These are phyloP conservation scores for Lasioglossum calceatum DNA, from an alignment of 2,888 invertebrate species.

Conservation along the genomic window DNA sequence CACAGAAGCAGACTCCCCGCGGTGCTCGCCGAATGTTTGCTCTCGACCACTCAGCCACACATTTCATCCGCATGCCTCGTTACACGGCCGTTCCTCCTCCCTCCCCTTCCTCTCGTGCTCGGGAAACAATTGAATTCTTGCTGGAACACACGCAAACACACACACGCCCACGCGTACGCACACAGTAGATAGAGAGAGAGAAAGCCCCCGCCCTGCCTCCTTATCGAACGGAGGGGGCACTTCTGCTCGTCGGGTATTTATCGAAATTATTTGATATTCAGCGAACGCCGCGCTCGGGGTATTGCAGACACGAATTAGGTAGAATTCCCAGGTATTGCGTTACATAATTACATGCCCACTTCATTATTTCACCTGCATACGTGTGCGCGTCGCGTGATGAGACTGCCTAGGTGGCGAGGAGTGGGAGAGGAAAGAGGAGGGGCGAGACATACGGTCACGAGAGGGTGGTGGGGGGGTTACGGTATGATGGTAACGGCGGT, in stretches of 20 bases:
- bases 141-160: background rate
- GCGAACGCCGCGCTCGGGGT: slow-evolving; percentile 26
- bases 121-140: slow-evolving; percentile 26
- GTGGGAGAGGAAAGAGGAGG: background rate
- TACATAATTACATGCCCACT: slow-evolving; percentile 63
- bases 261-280: slow-evolving; percentile 17
- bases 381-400: background rate
- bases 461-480: background rate
- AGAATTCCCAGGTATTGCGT: slow-evolving; percentile 55
- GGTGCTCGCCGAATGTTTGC: slow-evolving; percentile 19
- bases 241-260: slow-evolving; percentile 12
- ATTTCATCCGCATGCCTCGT: slow-evolving; percentile 22
- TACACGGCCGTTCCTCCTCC: background rate
- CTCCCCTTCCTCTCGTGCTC: background rate
- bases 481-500: background rate
- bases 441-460: background rate
- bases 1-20: slow-evolving; percentile 9
- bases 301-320: slow-evolving; percentile 44
- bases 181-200: background rate
- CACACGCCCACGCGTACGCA: too few relatives aligned
- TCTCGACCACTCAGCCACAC: slow-evolving; percentile 13
- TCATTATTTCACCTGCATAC: slow-evolving; percentile 54
- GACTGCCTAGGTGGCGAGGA: background rate
- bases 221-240: background rate
- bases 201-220: background rate